A percentile compares a stretch with the other conserved stretches of the same genome.
Conservation (phyloP, 1,140 invertebrate species). For the Apis mellifera region DNA sequence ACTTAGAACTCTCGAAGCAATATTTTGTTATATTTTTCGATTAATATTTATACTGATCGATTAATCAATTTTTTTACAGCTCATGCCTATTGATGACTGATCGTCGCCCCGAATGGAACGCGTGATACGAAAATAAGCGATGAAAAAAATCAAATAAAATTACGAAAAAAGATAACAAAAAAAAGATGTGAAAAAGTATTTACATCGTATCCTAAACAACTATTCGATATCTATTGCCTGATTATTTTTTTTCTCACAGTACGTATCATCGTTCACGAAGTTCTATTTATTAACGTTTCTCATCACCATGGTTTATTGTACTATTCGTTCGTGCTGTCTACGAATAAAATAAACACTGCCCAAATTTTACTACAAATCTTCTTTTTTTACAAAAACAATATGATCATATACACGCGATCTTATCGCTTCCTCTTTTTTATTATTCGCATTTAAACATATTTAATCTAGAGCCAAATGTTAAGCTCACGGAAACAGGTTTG, state of each 20-base stretch:
- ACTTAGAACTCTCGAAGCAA: conserved; percentile 28
- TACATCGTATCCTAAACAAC: conserved; percentile 43
- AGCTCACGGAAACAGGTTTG: conserved; percentile 47
- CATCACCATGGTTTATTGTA: conserved; percentile 68
- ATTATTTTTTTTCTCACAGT: conserved; percentile 51
- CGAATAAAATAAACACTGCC: conserved; percentile 72
- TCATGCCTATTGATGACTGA: conserved; percentile 74
- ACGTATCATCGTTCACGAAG: conserved; percentile 61
- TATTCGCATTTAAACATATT: background rate
- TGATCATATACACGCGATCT: background rate
- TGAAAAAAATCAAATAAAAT: conserved; percentile 55
- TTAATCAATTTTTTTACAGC: conserved; percentile 71
- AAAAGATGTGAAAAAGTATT: conserved; percentile 60
- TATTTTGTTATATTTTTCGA: background rate
- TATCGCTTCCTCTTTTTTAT: background rate
- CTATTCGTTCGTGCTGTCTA: conserved; percentile 67
- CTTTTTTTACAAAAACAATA: background rate
- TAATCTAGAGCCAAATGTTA: background rate
- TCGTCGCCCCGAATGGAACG: conserved; percentile 69
- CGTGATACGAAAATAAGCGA: conserved; percentile 68
- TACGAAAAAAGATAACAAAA: conserved; percentile 61
- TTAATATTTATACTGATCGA: conserved; percentile 28
- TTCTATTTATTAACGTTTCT: conserved; percentile 72
- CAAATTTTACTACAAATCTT: conserved; percentile 68
- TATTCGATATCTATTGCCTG: conserved; percentile 46